Percentiles rank a stretch among this genome's conserved stretches.
These are phyloP conservation scores for Melipona beecheii DNA, from an alignment of 2,888 invertebrate genomes.

Conservation along the genomic window DNA sequence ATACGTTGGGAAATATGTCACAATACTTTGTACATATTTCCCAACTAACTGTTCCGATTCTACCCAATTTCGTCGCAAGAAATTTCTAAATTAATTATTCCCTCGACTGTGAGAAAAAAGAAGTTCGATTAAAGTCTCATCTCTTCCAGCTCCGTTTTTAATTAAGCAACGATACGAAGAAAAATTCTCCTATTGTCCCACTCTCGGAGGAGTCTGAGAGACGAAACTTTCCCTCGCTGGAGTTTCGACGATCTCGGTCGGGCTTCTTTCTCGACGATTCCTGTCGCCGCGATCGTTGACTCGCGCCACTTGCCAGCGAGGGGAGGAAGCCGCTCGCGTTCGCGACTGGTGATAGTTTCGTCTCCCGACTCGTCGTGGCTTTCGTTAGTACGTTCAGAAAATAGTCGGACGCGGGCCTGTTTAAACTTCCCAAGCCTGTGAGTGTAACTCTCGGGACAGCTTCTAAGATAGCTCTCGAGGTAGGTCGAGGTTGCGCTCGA, in stretches of 20 bases:
- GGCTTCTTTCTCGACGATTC: background rate
- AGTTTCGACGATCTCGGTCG: background rate
- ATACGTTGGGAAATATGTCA: too few species aligned
- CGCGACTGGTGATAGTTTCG: constrained; percentile 22
- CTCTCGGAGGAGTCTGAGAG: background rate
- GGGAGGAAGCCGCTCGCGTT: background rate
- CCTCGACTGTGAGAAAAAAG: background rate
- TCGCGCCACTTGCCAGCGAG: constrained; percentile 11
- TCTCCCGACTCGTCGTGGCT: background rate
- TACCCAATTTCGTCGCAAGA: background rate
- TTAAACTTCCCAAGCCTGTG: constrained; percentile 29
- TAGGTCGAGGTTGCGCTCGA: background rate
- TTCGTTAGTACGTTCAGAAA: constrained; percentile 42
- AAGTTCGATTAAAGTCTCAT: constrained; percentile 2
- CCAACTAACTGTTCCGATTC: too few species aligned
- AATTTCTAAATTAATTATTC: background rate
- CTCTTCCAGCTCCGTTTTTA: background rate
- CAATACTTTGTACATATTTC: too few species aligned
- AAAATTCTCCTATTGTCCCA: background rate
- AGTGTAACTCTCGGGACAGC: constrained; percentile 14
- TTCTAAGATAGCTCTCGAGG: constrained; percentile 18
- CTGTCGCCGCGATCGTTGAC: constrained; percentile 1
- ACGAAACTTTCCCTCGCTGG: background rate
- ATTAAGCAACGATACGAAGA: constrained; percentile 19
- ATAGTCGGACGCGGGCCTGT: constrained; percentile 25